Conservation (phyloP, 2,113 vertebrate genomes). For the Platycercus adscitus region DNA sequence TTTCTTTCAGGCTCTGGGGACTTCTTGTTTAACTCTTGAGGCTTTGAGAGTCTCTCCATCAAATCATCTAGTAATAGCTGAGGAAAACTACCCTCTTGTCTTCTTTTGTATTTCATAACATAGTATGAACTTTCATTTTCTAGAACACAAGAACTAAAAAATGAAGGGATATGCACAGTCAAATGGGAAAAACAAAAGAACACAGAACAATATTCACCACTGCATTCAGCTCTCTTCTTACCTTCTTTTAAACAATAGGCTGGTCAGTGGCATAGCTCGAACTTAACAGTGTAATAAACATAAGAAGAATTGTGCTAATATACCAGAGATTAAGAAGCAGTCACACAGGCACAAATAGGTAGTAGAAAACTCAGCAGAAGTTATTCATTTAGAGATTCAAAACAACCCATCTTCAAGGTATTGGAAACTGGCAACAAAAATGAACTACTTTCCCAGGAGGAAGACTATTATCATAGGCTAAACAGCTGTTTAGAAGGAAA, state of each 20-base stretch:
- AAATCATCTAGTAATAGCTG: neutral
- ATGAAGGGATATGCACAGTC: neutral
- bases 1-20: neutral
- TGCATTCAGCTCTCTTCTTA: neutral
- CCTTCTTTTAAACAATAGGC: neutral
- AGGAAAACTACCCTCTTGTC: neutral
- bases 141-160: neutral
- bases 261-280: neutral
- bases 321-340: neutral
- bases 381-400: neutral
- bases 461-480: constrained; percentile 10
- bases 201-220: neutral
- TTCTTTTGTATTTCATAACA: neutral
- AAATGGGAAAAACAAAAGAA: neutral
- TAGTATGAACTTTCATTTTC: neutral
- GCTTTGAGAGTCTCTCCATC: neutral
- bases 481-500: constrained; percentile 28
- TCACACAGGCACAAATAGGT: neutral
- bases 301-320: neutral
- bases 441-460: neutral
- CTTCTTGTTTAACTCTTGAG: neutral
- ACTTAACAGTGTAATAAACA: neutral
- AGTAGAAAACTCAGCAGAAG: neutral
- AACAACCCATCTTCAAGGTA: neutral
- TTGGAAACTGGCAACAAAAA: constrained; percentile 14